phyloP scores from a whole-genome alignment of 2,113 vertebrate genomes.

The Miniopterus natalensis region DNA sequence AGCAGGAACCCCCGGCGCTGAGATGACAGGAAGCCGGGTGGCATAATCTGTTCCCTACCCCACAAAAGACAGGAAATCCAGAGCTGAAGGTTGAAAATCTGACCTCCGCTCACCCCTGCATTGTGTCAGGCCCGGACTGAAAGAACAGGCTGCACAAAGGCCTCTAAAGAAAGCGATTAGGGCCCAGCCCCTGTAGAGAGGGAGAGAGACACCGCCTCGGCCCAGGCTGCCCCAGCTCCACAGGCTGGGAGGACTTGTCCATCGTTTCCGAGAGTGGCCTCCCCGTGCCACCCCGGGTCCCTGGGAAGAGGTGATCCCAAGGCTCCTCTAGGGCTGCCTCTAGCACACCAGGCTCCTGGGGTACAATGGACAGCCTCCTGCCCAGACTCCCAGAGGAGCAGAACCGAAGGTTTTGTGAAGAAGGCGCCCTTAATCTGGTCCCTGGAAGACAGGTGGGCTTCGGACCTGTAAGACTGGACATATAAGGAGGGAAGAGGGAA shows the following conservation, averaged over 20 bases:
- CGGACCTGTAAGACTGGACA: too few species aligned
- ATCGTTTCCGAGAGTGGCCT: not conserved
- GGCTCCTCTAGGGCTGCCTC: not conserved
- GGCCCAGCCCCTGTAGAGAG: not conserved
- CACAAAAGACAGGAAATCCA: slow-evolving; percentile 80
- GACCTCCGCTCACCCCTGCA: slow-evolving; percentile 75
- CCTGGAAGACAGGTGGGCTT: not conserved
- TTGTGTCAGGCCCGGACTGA: slow-evolving; percentile 51
- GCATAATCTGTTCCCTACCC: slow-evolving; percentile 61
- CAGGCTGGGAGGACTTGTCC: not conserved
- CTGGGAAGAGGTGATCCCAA: not conserved
- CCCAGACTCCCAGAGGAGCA: too few species aligned
- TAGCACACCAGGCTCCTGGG: not conserved
- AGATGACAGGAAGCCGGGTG: slow-evolving; percentile 74
- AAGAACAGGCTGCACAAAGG: slow-evolving; percentile 49
- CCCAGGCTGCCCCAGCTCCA: not conserved
- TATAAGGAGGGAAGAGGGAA: too few species aligned
- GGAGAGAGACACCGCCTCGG: not conserved
- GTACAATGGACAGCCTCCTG: not conserved
- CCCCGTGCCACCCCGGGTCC: not conserved
- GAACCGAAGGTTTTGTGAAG: not conserved
- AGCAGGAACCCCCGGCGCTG: slow-evolving; percentile 31
- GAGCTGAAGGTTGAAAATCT: slow-evolving; percentile 68
- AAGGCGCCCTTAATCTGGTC: not conserved
- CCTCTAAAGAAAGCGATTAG: slow-evolving; percentile 61